Evolutionary conservation across 2,888 invertebrate genomes (phyloP), one percentile per base, ranked within the genome.

Genomic region (Isoperla grammatica): DNA sequence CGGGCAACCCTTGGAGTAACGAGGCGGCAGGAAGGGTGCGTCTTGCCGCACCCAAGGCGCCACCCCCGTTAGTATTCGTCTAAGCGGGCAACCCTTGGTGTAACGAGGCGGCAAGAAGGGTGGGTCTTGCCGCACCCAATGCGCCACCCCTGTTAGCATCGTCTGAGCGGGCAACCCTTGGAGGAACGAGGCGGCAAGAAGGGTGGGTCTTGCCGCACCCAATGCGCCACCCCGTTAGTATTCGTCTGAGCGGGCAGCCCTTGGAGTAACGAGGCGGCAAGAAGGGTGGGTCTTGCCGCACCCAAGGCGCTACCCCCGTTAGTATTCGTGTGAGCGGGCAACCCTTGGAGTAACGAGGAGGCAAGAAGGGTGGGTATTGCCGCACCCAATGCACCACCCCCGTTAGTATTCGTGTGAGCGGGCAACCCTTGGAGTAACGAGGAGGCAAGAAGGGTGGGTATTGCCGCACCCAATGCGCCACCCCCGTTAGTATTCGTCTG

Each of bases 51-150:
- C 59, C 43, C 59, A 53, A 43, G 42, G 59, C 50, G 60, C 55
- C 56, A 49, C 60, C 60, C 48, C 46, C 50, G 61, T 61, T 54
- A 60, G 56, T 49, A 60, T 60, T 60, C 56, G 50, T 60, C 60
- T 4, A 8, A 8, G 29, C 29, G 11, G 5, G n/a, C 15, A 12
- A 4, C 42, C 13, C 42, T 12, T 40, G 39, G 53, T 50, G n/a
- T n/a, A 58, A 50, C 50, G 58, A 58, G 58, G 39, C 58, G 58
- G 29, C 15, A 20, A 15, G 17, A 42, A 40, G 29, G 56, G 22
- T 6, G 6, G 45, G 17, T 15, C 49, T 39, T 39, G 50, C 49
- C 58, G 58, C 58, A 59, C 59, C 43, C 59, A 53, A 43, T 54
- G 59, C 50, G 60, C 55, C 56, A 49, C 60, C 60, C 48, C 46